Percentiles rank a stretch among this genome's conserved stretches.
Evolutionary conservation across 2,888 invertebrate genomes (phyloP).

Genomic region (Dicranocentrus wangi): DNA sequence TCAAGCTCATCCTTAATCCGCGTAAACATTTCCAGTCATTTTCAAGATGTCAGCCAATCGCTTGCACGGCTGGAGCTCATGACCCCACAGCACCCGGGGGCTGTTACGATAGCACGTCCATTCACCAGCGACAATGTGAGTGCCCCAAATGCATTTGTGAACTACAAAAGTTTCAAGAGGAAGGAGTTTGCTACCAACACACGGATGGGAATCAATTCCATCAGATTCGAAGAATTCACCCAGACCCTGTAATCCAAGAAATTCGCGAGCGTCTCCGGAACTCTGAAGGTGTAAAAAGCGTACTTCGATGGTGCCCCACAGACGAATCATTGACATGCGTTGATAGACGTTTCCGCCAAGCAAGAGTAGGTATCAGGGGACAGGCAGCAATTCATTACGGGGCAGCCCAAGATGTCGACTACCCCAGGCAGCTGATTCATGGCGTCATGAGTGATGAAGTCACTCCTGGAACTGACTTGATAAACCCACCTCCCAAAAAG

Average conservation of each 20-base stretch:
- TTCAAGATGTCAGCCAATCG: slow-evolving; percentile 44
- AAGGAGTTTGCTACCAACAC: slow-evolving; percentile 65
- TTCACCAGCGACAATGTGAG: slow-evolving; percentile 71
- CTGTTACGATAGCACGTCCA: slow-evolving; percentile 68
- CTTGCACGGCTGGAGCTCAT: slow-evolving; percentile 50
- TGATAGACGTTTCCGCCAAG: slow-evolving; percentile 67
- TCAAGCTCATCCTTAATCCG: too few relatives aligned
- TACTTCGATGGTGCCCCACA: slow-evolving; percentile 68
- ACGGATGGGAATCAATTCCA: slow-evolving; percentile 68
- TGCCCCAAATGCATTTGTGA: slow-evolving; percentile 64
- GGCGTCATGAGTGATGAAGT: slow-evolving; percentile 62
- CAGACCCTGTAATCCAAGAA: slow-evolving; percentile 63
- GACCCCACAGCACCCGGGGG: slow-evolving; percentile 45
- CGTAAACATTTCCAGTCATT: slow-evolving; percentile 43
- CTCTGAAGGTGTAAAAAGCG: slow-evolving; percentile 60
- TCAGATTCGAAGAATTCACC: slow-evolving; percentile 51
- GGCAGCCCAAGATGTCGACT: slow-evolving; percentile 70
- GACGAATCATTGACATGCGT: slow-evolving; percentile 70
- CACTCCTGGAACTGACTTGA: slow-evolving; percentile 72
- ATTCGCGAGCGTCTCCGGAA: slow-evolving; percentile 65
- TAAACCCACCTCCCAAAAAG: slow-evolving; percentile 75
- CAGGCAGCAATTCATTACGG: slow-evolving; percentile 70
- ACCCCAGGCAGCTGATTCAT: slow-evolving; percentile 68
- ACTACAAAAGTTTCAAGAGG: slow-evolving; percentile 50
- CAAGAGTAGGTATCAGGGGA: slow-evolving; percentile 62